phyloP scores from a whole-genome alignment of 2,888 invertebrate species.

The Tetramorium bicarinatum region DNA sequence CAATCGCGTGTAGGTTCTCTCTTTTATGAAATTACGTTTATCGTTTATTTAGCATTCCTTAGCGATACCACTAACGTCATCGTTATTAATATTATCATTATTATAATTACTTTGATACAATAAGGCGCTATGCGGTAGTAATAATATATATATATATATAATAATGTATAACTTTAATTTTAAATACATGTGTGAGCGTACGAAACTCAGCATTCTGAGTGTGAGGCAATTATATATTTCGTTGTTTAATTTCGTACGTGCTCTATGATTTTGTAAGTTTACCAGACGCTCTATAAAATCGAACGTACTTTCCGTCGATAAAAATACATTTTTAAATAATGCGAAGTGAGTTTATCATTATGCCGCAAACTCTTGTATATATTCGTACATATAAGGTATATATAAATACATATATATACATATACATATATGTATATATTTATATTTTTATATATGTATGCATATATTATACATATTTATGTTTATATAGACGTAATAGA shows the following conservation, averaged over 20 bases:
- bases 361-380: constrained; percentile 13
- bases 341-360: constrained; percentile 33
- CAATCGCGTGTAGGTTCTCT: constrained; percentile 53
- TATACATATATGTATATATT: constrained; percentile 58
- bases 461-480: constrained; percentile 65
- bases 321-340: constrained; percentile 56
- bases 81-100: constrained; percentile 70
- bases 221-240: constrained; percentile 34
- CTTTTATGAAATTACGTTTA: constrained; percentile 78
- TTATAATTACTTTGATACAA: constrained; percentile 73
- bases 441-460: constrained; percentile 58
- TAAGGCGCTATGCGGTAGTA: constrained; percentile 77
- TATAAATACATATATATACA: constrained; percentile 66
- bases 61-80: constrained; percentile 66
- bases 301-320: constrained; percentile 53
- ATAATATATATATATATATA: constrained; percentile 62
- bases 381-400: constrained; percentile 47
- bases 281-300: constrained; percentile 51
- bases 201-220: constrained; percentile 61
- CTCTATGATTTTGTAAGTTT: constrained; percentile 24
- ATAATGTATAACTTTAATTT: constrained; percentile 83
- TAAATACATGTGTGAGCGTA: constrained; percentile 81
- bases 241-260: constrained; percentile 37
- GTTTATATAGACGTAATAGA: constrained; percentile 75
- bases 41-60: constrained; percentile 65